Conservation (phyloP, 2,888 invertebrate species). For the Phorcus lineatus region DNA sequence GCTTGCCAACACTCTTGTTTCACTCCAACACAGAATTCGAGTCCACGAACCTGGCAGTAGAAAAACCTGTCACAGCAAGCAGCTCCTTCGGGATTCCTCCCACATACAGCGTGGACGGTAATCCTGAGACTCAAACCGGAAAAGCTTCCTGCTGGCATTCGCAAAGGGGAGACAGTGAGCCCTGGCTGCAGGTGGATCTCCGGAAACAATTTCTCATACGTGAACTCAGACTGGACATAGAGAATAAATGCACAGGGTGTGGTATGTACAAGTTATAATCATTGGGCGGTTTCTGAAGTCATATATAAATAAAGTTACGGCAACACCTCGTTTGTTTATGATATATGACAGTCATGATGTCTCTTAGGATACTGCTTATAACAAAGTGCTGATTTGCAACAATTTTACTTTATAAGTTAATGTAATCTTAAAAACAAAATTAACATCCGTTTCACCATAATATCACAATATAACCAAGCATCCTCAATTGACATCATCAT, state of each 20-base stretch:
- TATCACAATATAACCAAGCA: no score
- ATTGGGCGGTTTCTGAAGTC: no score
- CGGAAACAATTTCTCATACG: neutral
- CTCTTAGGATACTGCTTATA: no score
- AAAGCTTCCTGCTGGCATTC: neutral
- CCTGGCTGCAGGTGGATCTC: neutral
- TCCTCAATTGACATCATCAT: no score
- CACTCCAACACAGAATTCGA: neutral
- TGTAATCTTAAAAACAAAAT: no score
- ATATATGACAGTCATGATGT: no score
- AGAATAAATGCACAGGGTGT: neutral
- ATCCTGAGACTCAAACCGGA: neutral
- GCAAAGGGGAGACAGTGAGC: neutral
- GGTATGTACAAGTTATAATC: neutral
- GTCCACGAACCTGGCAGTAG: neutral
- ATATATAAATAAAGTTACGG: no score
- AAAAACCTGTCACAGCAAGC: neutral
- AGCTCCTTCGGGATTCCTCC: neutral
- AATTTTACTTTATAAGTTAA: no score
- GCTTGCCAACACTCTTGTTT: no score
- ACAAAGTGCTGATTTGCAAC: no score
- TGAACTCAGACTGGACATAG: neutral
- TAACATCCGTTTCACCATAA: no score
- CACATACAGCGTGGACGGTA: neutral
- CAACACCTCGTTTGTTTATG: no score